phyloP scores from a whole-genome alignment of 2,113 vertebrate species.

The Pseudopipra pipra region DNA sequence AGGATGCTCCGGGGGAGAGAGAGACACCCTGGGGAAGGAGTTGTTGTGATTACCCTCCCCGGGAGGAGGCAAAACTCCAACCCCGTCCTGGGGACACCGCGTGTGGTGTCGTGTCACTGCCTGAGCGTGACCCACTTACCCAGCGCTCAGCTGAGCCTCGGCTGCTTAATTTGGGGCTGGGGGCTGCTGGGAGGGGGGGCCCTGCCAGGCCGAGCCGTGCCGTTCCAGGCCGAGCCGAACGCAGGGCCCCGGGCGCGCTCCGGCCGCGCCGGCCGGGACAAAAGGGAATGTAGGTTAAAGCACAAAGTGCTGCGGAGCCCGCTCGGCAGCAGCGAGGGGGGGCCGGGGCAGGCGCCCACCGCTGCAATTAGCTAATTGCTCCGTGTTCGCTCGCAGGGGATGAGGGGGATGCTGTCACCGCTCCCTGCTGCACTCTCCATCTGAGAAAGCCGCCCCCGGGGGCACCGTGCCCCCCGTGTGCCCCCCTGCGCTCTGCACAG shows the following conservation, averaged over 20 bases:
- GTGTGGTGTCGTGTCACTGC: fast-evolving
- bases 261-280: neutral
- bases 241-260: neutral
- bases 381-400: fast-evolving
- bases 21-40: neutral
- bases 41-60: fast-evolving
- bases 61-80: neutral
- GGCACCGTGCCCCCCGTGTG: neutral
- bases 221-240: neutral
- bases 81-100: fast-evolving
- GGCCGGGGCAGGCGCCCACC: neutral
- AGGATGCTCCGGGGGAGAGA: neutral
- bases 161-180: neutral
- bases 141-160: neutral
- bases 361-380: constrained; percentile 47
- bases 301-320: neutral
- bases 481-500: neutral
- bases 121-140: neutral
- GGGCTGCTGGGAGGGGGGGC: neutral
- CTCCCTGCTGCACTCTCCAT: neutral
- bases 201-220: fast-evolving
- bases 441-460: neutral
- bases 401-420: neutral
- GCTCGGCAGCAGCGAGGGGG: fast-evolving
- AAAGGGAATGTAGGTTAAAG: constrained; percentile 47